Conservation (phyloP, 2,113 vertebrate genomes). For the Coptodon rendalli region DNA sequence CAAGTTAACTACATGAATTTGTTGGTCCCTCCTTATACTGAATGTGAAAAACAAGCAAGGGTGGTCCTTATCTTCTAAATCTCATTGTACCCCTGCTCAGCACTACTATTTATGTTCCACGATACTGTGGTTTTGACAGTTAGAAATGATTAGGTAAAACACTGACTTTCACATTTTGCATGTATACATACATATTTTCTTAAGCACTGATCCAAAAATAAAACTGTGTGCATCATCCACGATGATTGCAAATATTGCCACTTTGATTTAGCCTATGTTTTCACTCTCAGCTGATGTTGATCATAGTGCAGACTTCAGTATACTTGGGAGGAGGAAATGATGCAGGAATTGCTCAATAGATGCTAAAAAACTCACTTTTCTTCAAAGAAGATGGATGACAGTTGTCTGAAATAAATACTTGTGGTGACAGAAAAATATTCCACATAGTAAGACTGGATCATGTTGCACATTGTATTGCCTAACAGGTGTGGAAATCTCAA, state of each 20-base stretch:
- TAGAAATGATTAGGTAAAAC: background rate
- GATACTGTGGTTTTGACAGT: background rate
- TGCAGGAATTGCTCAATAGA: constrained; percentile 16
- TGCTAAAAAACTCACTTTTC: constrained; percentile 1
- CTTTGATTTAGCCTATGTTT: constrained; percentile 10
- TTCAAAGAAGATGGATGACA: background rate
- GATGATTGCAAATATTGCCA: constrained; percentile 43
- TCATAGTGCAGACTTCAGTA: constrained; percentile 20
- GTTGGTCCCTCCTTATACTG: background rate
- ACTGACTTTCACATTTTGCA: background rate
- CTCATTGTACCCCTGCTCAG: background rate
- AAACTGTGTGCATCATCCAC: constrained; percentile 13
- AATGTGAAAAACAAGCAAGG: background rate
- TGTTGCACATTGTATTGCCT: background rate
- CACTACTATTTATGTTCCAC: background rate
- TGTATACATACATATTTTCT: background rate
- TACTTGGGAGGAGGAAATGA: constrained; percentile 26
- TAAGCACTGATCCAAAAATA: constrained; percentile 23
- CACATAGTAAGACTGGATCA: background rate
- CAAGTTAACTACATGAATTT: background rate
- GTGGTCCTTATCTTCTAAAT: background rate
- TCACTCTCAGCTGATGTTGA: constrained; percentile 17
- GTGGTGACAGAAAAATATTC: background rate
- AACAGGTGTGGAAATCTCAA: background rate
- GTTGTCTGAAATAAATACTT: background rate